Conservation (phyloP, 2,888 invertebrate species). For the Drosophila atripex region DNA sequence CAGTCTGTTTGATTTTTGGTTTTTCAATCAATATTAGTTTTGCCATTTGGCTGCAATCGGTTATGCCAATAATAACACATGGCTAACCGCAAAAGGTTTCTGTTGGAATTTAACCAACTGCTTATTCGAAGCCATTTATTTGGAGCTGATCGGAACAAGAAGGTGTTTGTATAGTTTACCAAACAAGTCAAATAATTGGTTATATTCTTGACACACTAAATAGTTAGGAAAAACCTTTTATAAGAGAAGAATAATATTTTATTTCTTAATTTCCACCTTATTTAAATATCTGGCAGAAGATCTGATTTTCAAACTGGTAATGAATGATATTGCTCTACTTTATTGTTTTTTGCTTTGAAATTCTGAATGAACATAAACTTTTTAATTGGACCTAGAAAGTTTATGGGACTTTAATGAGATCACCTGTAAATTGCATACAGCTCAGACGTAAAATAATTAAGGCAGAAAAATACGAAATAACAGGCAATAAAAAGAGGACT, state of each 20-base stretch:
- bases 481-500: slow-evolving; percentile 38
- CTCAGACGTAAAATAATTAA: slow-evolving; percentile 59
- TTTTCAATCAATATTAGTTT: not conserved
- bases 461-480: slow-evolving; percentile 40
- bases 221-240: too few relatives aligned
- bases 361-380: slow-evolving; percentile 52
- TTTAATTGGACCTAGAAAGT: slow-evolving; percentile 68
- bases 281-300: not conserved
- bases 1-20: not conserved
- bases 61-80: not conserved
- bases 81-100: slow-evolving; percentile 7
- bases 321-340: not conserved
- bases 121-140: not conserved
- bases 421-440: slow-evolving; percentile 51
- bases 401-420: slow-evolving; percentile 71
- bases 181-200: not conserved
- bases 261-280: too few relatives aligned
- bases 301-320: not conserved
- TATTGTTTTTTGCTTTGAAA: slow-evolving; percentile 2
- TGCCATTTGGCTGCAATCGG: not conserved
- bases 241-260: too few relatives aligned
- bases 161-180: not conserved
- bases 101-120: not conserved
- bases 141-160: not conserved
- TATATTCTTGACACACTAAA: not conserved